Evolutionary conservation across 2,797 vertebrate species (phyloP), one percentile per base, ranked within the genome.

Genomic region (Esox lucius): DNA sequence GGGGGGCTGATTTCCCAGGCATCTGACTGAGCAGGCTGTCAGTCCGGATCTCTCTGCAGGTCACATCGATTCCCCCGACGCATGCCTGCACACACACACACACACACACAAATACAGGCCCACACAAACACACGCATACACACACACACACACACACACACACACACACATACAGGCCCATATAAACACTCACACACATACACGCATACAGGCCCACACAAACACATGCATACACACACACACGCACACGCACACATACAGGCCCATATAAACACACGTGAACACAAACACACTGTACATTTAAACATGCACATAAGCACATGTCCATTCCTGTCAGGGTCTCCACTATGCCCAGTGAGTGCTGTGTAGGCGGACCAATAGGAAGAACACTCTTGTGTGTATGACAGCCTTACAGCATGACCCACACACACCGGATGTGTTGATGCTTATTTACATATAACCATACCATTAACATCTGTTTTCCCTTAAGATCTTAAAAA

Each of bases 21-120:
- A 81, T 86, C 87, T 89, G 86, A 90, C 77, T 53, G 84, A 73
- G 85, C 88, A 73, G 83, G 87, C 81, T 88, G 87, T 89, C 80
- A 75, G 79, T 77, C 70, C 64, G 39, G 46, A 70, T 87, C 74
- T 17, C 8, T 15, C n/a, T 51, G 81, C 74, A 75, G 53, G 31
- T 84, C 71, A 77, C 16, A 24, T 66, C 15, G 24, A 51, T 35
- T 68, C 48, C 28, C 56, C 56, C 1, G 24, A 64, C 39, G 2
- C 16, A 51, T 46, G 42, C 42, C 42, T 46, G 42, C 78, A 61
- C 39, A 72, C 19, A 35, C 51, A 53, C 48, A 78, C 72, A 68
- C 48, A 71, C 70, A 78, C 35, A 61, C 71, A 72, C 5, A 11
- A 71, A 65, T 13, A 4, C 68, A 65, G 35, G 22, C 39, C 75